Percentiles rank a stretch among this genome's conserved stretches.
Conservation (phyloP, 2,888 invertebrate species). For the Polydrusus pterygomalis region DNA sequence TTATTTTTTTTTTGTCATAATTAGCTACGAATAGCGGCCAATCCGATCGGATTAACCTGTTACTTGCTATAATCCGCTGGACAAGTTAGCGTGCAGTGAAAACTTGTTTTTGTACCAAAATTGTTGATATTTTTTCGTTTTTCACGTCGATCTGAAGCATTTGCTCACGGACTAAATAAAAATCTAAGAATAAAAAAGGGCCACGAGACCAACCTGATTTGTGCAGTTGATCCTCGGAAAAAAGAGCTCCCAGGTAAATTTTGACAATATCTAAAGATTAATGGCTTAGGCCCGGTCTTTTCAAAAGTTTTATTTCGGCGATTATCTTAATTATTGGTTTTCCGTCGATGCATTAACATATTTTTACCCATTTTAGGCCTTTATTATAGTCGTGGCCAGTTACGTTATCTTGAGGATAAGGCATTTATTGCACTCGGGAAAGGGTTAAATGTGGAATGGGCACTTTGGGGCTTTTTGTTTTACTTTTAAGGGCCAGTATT, state of each 20-base stretch:
- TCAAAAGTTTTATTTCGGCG: conserved; percentile 68
- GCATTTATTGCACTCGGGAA: conserved; percentile 9
- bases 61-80: too few relatives aligned
- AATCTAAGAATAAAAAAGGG: conserved; percentile 33
- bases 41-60: too few relatives aligned
- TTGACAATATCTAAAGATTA: conserved; percentile 70
- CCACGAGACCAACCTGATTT: conserved; percentile 42
- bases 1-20: background rate
- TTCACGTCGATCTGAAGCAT: background rate
- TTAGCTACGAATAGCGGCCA: too few relatives aligned
- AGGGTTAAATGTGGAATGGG: conserved; percentile 15
- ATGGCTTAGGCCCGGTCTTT: conserved; percentile 64
- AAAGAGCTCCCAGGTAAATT: conserved; percentile 61
- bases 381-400: conserved; percentile 23
- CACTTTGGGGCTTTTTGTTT: background rate
- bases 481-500: background rate
- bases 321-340: conserved; percentile 71
- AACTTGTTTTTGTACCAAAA: too few relatives aligned
- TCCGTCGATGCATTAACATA: conserved; percentile 68
- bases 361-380: conserved; percentile 57
- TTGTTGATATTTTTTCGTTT: background rate
- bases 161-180: conserved; percentile 25
- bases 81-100: too few relatives aligned
- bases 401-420: conserved; percentile 17
- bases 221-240: conserved; percentile 39